phyloP scores from a whole-genome alignment of 2,888 invertebrate species.

The Listrodromus nycthemerus region DNA sequence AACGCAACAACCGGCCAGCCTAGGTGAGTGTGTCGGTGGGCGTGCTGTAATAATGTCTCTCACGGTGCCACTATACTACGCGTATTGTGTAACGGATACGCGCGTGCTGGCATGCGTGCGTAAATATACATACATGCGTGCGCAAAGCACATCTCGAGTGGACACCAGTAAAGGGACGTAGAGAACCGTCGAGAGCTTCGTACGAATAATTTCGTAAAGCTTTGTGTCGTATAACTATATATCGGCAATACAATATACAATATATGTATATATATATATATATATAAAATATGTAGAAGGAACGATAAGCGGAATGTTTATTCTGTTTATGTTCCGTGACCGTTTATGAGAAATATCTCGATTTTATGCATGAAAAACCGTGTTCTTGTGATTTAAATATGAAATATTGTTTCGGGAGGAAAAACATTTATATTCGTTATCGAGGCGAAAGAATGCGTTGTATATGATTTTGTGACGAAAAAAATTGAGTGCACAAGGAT shows the following conservation, averaged over 20 bases:
- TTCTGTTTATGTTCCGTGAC: too few relatives aligned
- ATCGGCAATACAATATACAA: too few relatives aligned
- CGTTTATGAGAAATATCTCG: too few relatives aligned
- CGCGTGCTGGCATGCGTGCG: constrained; percentile 56
- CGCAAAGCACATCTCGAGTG: constrained; percentile 28
- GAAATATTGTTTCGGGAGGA: too few relatives aligned
- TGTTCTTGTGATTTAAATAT: too few relatives aligned
- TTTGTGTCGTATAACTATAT: not conserved
- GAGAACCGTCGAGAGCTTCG: not conserved
- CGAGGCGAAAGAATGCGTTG: too few relatives aligned
- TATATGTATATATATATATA: not conserved
- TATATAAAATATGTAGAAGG: too few relatives aligned
- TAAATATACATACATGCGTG: constrained; percentile 43
- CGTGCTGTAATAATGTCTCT: constrained; percentile 63
- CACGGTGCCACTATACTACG: constrained; percentile 20
- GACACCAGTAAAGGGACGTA: not conserved
- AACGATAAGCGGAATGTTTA: too few relatives aligned
- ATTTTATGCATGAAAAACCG: too few relatives aligned
- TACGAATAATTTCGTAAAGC: not conserved
- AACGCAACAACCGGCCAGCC: constrained; percentile 36
- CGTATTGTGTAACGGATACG: constrained; percentile 58
- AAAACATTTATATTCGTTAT: too few relatives aligned
- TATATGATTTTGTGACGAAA: too few relatives aligned
- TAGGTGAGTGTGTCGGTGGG: constrained; percentile 66
- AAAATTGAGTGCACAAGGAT: too few relatives aligned